phyloP scores from a whole-genome alignment of 2,888 invertebrate species.

The Stegophylla sp. region DNA sequence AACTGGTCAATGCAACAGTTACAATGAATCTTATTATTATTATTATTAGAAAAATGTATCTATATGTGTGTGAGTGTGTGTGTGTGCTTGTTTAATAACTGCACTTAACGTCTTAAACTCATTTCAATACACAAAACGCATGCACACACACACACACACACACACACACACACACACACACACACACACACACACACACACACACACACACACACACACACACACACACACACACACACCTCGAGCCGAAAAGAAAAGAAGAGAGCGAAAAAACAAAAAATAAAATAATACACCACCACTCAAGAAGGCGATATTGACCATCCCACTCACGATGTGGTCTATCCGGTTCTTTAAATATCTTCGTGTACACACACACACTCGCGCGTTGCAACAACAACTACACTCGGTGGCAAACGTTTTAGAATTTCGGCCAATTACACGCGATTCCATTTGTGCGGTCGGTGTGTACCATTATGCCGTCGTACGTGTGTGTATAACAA shows the following conservation, averaged over 20 bases:
- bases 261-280: conserved; percentile 9
- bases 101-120: conserved; percentile 6
- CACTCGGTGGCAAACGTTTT: conserved; percentile 48
- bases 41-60: no score
- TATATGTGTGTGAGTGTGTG: neutral
- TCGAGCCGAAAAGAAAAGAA: conserved; percentile 44
- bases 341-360: conserved; percentile 55
- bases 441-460: conserved; percentile 7
- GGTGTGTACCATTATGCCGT: no score
- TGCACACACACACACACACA: neutral
- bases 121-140: no score
- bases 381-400: neutral
- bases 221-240: neutral
- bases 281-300: conserved; percentile 35
- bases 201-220: neutral
- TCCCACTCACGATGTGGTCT: conserved; percentile 54
- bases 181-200: neutral
- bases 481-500: neutral
- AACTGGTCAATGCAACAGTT: no score
- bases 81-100: neutral
- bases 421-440: conserved; percentile 46
- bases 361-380: neutral
- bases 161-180: neutral
- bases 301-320: conserved; percentile 55
- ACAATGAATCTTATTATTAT: no score